Conservation (phyloP, 1,140 invertebrate species). For the Pseudomyrmex flavicornis region DNA sequence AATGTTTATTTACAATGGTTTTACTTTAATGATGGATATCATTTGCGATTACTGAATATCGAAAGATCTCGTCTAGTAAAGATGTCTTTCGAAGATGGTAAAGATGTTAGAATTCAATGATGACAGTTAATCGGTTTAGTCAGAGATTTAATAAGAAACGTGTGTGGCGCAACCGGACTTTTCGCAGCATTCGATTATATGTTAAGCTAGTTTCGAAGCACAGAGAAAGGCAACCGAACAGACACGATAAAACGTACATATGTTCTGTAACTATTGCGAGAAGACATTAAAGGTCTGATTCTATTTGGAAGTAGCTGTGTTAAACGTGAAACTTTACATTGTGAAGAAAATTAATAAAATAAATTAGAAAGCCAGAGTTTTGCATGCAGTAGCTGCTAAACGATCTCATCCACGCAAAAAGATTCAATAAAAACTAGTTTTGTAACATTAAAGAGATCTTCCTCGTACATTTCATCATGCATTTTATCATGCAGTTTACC, state of each 20-base stretch:
- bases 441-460: too few species aligned
- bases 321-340: not conserved
- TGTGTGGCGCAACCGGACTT: not conserved
- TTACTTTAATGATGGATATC: slow-evolving; percentile 51
- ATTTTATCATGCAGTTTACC: not conserved
- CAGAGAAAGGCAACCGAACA: not conserved
- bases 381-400: not conserved
- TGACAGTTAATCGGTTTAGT: not conserved
- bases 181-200: slow-evolving; percentile 7
- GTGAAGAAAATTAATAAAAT: not conserved
- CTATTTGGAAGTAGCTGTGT: not conserved
- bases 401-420: too few species aligned
- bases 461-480: not conserved
- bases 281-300: not conserved
- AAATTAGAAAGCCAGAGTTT: not conserved
- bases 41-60: slow-evolving; percentile 1
- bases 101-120: not conserved
- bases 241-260: not conserved
- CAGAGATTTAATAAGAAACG: not conserved
- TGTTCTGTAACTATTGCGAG: too few species aligned
- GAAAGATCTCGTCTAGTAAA: slow-evolving; percentile 5
- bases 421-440: too few species aligned
- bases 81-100: slow-evolving; percentile 2
- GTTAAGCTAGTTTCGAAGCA: not conserved
- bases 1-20: slow-evolving; percentile 72